These are phyloP conservation scores for Perca fluviatilis DNA, from an alignment of 2,113 vertebrate genomes.

Conservation along the genomic window DNA sequence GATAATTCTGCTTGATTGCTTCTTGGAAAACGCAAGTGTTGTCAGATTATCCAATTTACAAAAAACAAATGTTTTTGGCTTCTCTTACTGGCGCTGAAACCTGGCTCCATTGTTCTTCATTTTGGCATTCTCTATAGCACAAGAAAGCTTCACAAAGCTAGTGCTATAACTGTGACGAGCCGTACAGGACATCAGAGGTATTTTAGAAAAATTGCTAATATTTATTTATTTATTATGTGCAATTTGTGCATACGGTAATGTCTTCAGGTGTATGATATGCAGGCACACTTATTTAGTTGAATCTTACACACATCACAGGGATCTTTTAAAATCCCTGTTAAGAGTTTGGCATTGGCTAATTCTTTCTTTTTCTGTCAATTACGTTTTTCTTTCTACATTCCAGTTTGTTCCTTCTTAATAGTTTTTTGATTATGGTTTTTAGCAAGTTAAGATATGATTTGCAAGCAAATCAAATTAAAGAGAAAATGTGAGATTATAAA, in stretches of 20 bases:
- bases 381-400: background rate
- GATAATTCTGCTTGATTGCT: conserved; percentile 9
- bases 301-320: too few relatives aligned
- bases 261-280: background rate
- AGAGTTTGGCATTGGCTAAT: background rate
- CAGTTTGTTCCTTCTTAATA: background rate
- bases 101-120: background rate
- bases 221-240: too few relatives aligned
- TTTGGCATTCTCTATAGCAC: background rate
- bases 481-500: background rate
- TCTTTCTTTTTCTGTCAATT: background rate
- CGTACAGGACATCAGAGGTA: background rate
- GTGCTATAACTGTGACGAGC: background rate
- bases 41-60: background rate
- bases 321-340: background rate
- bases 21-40: conserved; percentile 9
- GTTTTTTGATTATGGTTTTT: background rate
- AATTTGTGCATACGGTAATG: too few relatives aligned
- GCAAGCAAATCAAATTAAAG: conserved; percentile 7
- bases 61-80: conserved; percentile 22
- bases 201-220: background rate
- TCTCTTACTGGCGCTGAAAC: background rate
- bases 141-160: background rate
- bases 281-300: background rate
- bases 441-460: background rate